Conservation (phyloP, 2,797 vertebrate genomes). For the Neosilurus hyrtlii region DNA sequence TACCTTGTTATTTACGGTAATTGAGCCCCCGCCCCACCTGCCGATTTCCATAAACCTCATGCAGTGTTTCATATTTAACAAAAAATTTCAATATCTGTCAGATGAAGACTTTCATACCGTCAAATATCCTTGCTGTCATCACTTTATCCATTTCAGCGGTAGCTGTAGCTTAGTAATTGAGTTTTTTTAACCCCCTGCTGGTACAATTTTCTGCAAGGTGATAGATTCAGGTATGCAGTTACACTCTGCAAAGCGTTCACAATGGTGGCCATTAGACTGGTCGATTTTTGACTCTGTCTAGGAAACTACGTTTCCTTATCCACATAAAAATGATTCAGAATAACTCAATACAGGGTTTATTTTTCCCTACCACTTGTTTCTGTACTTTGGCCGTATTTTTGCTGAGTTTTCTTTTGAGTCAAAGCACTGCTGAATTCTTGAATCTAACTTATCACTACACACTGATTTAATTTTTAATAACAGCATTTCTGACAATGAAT, state of each 20-base stretch:
- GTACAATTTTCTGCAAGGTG: neutral
- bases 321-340: neutral
- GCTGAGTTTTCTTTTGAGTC: too few relatives aligned
- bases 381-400: too few relatives aligned
- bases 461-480: neutral
- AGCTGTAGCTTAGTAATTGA: neutral
- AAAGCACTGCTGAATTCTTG: too few relatives aligned
- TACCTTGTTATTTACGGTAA: neutral
- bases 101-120: neutral
- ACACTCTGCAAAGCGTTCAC: neutral
- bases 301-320: neutral
- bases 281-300: neutral
- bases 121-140: neutral
- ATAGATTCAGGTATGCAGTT: neutral
- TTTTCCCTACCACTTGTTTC: too few relatives aligned
- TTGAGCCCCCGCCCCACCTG: too few relatives aligned
- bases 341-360: too few relatives aligned
- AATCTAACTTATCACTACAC: too few relatives aligned
- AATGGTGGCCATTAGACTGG: neutral
- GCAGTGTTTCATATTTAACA: neutral
- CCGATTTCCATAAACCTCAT: neutral
- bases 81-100: neutral
- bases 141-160: neutral
- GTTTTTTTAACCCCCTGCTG: neutral
- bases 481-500: too few relatives aligned